A percentile compares a stretch with the other conserved stretches of the same genome.
Evolutionary conservation across 1,140 invertebrate species (phyloP).

Genomic region (Hydropsyche tenuis): DNA sequence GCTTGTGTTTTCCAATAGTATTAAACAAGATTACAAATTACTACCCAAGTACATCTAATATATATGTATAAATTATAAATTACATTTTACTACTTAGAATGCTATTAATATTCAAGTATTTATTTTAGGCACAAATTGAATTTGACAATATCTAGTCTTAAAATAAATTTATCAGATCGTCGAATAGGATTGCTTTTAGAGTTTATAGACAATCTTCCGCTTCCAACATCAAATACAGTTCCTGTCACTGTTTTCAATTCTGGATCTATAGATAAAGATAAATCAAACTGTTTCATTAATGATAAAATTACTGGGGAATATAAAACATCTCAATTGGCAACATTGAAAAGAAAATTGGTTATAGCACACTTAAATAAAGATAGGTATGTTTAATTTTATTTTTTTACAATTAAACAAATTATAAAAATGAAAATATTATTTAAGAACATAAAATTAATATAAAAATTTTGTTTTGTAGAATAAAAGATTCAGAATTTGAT

Average conservation of each 20-base stretch:
- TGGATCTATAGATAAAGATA: constrained; percentile 51
- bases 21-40: constrained; percentile 77
- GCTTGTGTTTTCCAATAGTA: constrained; percentile 76
- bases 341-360: constrained; percentile 59
- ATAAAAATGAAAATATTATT: not conserved
- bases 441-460: not conserved
- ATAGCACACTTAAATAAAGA: constrained; percentile 58
- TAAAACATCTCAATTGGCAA: constrained; percentile 56
- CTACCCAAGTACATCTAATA: constrained; percentile 67
- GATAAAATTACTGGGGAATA: constrained; percentile 57
- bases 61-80: constrained; percentile 49
- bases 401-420: not conserved
- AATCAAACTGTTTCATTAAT: constrained; percentile 51
- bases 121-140: constrained; percentile 78
- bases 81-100: no score
- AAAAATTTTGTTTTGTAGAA: constrained; percentile 29
- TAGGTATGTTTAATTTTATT: constrained; percentile 54
- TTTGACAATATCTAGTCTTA: constrained; percentile 73
- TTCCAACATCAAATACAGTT: constrained; percentile 61
- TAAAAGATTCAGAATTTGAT: constrained; percentile 34
- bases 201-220: constrained; percentile 73
- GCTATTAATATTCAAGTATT: constrained; percentile 43
- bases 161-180: constrained; percentile 80
- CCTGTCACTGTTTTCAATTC: constrained; percentile 60
- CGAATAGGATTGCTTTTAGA: constrained; percentile 71